Base-by-base conservation (phyloP, 2,888 invertebrate species). In the Nomada hirtipes region DNA sequence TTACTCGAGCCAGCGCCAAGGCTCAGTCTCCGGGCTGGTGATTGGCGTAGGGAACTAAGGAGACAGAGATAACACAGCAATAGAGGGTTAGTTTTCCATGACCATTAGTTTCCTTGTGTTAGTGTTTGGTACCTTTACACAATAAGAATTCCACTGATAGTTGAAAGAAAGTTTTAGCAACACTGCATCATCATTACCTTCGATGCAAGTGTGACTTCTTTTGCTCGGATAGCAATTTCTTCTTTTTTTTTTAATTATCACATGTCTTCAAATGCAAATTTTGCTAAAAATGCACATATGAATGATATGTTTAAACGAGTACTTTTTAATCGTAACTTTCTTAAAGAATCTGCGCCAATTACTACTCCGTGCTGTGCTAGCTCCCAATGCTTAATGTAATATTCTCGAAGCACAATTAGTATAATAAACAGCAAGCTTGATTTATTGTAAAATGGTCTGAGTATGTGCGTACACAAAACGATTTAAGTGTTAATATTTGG, bases 1-100 rank as follows among this genome's bases (percentile, higher is more conserved):
- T 96, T 97, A 97, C 96, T 96, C 96, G 96, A 97, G 96, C 97
- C 97, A 97, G 95, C 97, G 97, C 97, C 97, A 97, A 94, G 97
- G 97, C 96, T 97, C 97, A 94, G 96, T 96, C 95, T 97, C 97
- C 96, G 97, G 97, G 94, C 97, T 97, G 95, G 97, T 97, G 95
- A 96, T 96, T 94, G 97, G 97, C 95, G 97, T 97, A 94, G 97
- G 97, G 95, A 97, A 97, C 97, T 97, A 96, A 94, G 95, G 94
- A 95, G 92, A 94, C 91, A 93, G 91, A 92, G 89, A 92, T 90
- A 91, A 90, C 89, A 91, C 90, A 90, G 89, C 88, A 90, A 89
- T 88, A 88, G 88, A 88, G 88, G 88, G 88, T 88, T 88, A 88
- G 87, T 88, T 86, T 83, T 83, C 76, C 75, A 86, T 85, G 85